Evolutionary conservation across 2,888 invertebrate species (phyloP).

Genomic region (Eudasyphora cyanicolor): DNA sequence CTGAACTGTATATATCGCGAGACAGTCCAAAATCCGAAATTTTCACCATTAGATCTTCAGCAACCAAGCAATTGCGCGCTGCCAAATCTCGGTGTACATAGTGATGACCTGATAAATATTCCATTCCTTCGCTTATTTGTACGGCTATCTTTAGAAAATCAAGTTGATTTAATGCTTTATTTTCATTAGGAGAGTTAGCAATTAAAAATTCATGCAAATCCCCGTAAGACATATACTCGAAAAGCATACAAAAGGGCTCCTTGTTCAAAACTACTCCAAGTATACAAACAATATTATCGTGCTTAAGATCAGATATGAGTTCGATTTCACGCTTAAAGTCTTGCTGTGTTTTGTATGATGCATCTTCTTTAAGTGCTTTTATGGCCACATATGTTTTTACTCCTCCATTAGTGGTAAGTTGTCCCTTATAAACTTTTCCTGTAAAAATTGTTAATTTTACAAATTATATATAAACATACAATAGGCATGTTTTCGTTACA

Average conservation of each 20-base stretch:
- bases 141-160: slow-evolving; percentile 95
- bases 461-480: background rate
- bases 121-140: slow-evolving; percentile 92
- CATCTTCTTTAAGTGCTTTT: slow-evolving; percentile 96
- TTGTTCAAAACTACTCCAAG: slow-evolving; percentile 94
- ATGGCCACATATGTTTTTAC: slow-evolving; percentile 92
- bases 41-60: slow-evolving; percentile 96
- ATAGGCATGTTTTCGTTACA: background rate
- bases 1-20: slow-evolving; percentile 94
- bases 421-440: slow-evolving; percentile 95
- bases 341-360: slow-evolving; percentile 92
- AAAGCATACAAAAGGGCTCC: slow-evolving; percentile 96
- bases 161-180: slow-evolving; percentile 88
- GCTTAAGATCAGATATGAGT: slow-evolving; percentile 94
- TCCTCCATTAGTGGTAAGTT: slow-evolving; percentile 85
- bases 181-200: slow-evolving; percentile 92
- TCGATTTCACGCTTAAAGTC: slow-evolving; percentile 97
- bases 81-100: slow-evolving; percentile 98
- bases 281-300: slow-evolving; percentile 97
- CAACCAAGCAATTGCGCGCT: slow-evolving; percentile 97
- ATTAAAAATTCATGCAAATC: slow-evolving; percentile 98
- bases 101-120: slow-evolving; percentile 93
- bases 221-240: slow-evolving; percentile 98
- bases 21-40: slow-evolving; percentile 98
- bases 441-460: slow-evolving; percentile 1